Percentiles rank a stretch among this genome's conserved stretches.
phyloP scores from a whole-genome alignment of 2,888 invertebrate species.

The Dicroscelio sp. region DNA sequence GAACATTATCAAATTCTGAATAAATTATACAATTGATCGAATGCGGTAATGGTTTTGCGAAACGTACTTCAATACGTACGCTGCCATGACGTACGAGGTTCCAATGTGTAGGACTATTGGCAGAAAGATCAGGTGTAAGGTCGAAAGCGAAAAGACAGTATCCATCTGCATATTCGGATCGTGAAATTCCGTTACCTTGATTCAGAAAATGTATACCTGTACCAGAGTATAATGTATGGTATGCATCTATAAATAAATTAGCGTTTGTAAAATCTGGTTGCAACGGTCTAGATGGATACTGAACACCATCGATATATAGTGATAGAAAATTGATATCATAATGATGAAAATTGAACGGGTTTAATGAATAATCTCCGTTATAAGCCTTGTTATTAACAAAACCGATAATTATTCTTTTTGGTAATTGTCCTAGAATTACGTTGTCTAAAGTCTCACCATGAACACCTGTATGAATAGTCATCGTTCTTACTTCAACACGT shows the following conservation, averaged over 20 bases:
- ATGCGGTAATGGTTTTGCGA: slow-evolving; percentile 74
- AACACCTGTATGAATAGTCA: slow-evolving; percentile 81
- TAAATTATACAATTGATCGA: slow-evolving; percentile 80
- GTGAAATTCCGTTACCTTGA: slow-evolving; percentile 76
- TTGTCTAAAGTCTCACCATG: slow-evolving; percentile 87
- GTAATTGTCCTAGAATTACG: slow-evolving; percentile 87
- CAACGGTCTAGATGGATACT: slow-evolving; percentile 79
- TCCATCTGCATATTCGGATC: slow-evolving; percentile 75
- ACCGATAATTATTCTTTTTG: slow-evolving; percentile 87
- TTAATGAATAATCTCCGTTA: slow-evolving; percentile 73
- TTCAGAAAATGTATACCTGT: slow-evolving; percentile 82
- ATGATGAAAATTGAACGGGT: slow-evolving; percentile 80
- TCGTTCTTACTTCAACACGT: slow-evolving; percentile 80
- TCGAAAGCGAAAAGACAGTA: slow-evolving; percentile 85
- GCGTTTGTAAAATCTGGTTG: slow-evolving; percentile 74
- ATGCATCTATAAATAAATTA: slow-evolving; percentile 81
- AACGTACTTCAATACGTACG: slow-evolving; percentile 84
- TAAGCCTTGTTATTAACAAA: slow-evolving; percentile 83
- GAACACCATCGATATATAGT: slow-evolving; percentile 6
- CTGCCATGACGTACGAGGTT: slow-evolving; percentile 80
- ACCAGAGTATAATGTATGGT: slow-evolving; percentile 84
- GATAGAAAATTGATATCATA: slow-evolving; percentile 35
- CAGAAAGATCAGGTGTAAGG: slow-evolving; percentile 85
- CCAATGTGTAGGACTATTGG: slow-evolving; percentile 76
- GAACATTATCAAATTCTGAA: slow-evolving; percentile 87